Evolutionary conservation across 2,888 invertebrate genomes (phyloP).

Genomic region (Acleris sparsana): DNA sequence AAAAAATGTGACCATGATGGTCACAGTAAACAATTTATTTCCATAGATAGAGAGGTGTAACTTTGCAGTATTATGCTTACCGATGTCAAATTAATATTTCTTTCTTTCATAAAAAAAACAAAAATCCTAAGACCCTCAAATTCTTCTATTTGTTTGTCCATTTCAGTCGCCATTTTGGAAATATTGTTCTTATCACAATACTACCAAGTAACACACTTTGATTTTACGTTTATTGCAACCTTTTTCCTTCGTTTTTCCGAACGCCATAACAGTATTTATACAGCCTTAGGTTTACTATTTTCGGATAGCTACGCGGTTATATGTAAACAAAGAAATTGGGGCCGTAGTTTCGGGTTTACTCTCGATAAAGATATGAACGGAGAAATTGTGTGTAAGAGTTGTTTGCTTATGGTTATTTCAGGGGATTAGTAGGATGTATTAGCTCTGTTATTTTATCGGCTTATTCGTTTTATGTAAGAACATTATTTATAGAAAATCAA

Average conservation of each 20-base stretch:
- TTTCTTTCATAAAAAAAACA: too few species aligned
- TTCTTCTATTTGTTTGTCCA: not conserved
- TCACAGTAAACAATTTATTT: too few species aligned
- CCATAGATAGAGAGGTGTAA: too few species aligned
- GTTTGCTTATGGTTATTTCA: not conserved
- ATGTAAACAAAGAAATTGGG: conserved; percentile 28
- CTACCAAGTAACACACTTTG: conserved; percentile 22
- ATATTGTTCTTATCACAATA: conserved; percentile 26
- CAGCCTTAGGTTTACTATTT: conserved; percentile 20
- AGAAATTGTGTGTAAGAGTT: not conserved
- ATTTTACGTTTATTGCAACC: conserved; percentile 21
- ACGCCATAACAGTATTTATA: conserved; percentile 32
- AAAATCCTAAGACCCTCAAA: too few species aligned
- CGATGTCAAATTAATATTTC: too few species aligned
- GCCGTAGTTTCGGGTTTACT: conserved; percentile 1
- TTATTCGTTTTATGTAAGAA: too few species aligned
- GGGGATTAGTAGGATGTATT: not conserved
- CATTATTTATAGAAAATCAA: too few species aligned
- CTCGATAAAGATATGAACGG: conserved; percentile 6
- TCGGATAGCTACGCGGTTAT: conserved; percentile 20
- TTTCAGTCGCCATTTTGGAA: conserved; percentile 14
- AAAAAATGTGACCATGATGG: too few species aligned
- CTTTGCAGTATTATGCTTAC: too few species aligned
- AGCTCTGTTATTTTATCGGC: not conserved
- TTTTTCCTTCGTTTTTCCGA: conserved; percentile 26